Percentiles rank a stretch among this genome's conserved stretches.
phyloP scores from a whole-genome alignment of 2,113 vertebrate genomes.

The Plectropomus leopardus region DNA sequence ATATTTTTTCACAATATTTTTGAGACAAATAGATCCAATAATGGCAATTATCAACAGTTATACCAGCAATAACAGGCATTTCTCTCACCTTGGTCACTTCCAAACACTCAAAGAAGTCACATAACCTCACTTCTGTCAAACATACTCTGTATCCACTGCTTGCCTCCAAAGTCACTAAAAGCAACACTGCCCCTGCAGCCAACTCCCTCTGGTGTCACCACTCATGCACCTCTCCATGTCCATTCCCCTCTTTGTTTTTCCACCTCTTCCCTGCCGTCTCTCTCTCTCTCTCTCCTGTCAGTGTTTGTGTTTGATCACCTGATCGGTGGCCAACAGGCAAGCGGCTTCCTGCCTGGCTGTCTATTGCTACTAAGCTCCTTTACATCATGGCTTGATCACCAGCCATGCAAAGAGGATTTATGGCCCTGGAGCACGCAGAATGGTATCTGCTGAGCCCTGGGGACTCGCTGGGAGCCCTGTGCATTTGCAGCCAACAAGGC shows the following conservation, averaged over 20 bases:
- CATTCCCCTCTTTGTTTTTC: slow-evolving; percentile 38
- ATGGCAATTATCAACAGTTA: neutral
- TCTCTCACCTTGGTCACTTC: slow-evolving; percentile 37
- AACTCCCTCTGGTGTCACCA: neutral
- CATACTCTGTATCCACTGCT: neutral
- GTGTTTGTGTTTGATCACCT: slow-evolving; percentile 69
- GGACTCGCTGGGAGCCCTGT: slow-evolving; percentile 53
- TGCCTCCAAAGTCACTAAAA: slow-evolving; percentile 11
- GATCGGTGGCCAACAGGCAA: slow-evolving; percentile 64
- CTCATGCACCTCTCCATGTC: slow-evolving; percentile 9
- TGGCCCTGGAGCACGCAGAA: slow-evolving; percentile 71
- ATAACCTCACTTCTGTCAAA: slow-evolving; percentile 22
- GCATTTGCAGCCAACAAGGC: slow-evolving; percentile 57
- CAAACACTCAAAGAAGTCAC: slow-evolving; percentile 18
- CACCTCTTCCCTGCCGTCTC: slow-evolving; percentile 21
- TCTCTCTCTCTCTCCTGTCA: slow-evolving; percentile 7
- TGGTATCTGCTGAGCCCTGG: slow-evolving; percentile 69
- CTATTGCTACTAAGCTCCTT: slow-evolving; percentile 81
- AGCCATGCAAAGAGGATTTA: slow-evolving; percentile 86
- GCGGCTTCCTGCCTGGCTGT: slow-evolving; percentile 58
- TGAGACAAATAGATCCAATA: neutral
- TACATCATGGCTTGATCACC: slow-evolving; percentile 81
- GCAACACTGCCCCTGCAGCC: neutral
- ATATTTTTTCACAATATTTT: neutral
- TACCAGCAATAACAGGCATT: neutral